phyloP scores from a whole-genome alignment of 2,797 vertebrate genomes.

The Coluber constrictor region DNA sequence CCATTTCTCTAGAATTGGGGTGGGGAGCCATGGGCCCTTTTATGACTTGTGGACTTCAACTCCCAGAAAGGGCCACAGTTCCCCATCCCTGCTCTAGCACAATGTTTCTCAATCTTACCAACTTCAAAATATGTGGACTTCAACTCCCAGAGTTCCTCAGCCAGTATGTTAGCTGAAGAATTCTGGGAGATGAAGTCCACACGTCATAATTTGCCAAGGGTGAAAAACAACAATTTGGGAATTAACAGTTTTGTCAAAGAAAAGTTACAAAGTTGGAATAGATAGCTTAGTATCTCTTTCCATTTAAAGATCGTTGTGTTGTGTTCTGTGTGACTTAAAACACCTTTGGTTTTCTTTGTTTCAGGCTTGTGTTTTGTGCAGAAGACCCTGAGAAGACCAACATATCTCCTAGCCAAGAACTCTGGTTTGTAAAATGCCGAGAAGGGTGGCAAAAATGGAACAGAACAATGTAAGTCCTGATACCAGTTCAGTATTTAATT shows the following conservation, averaged over 20 bases:
- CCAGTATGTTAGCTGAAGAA: not conserved
- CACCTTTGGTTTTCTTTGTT: not conserved
- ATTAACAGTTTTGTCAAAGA: not conserved
- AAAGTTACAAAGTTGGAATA: not conserved
- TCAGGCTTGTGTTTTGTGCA: conserved; percentile 86
- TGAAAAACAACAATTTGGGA: not conserved
- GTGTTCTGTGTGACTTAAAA: not conserved
- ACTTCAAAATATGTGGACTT: not conserved
- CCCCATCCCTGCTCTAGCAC: not conserved
- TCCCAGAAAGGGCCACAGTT: too few relatives aligned
- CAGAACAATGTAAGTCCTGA: conserved; percentile 75
- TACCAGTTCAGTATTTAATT: not conserved
- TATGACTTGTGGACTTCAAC: too few relatives aligned
- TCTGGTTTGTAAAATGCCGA: conserved; percentile 84
- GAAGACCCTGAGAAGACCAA: conserved; percentile 73
- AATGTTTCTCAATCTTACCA: not conserved
- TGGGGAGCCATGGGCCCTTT: too few relatives aligned
- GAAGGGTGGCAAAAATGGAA: conserved; percentile 87
- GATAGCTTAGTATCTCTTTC: not conserved
- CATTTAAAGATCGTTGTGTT: not conserved
- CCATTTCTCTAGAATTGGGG: not conserved
- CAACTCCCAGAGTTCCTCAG: not conserved
- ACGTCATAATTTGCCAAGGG: not conserved
- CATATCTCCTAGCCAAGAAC: conserved; percentile 82
- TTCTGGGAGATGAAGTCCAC: not conserved